Base-by-base conservation (phyloP, 2,113 vertebrate species). In the Corythornis madagascariensis region DNA sequence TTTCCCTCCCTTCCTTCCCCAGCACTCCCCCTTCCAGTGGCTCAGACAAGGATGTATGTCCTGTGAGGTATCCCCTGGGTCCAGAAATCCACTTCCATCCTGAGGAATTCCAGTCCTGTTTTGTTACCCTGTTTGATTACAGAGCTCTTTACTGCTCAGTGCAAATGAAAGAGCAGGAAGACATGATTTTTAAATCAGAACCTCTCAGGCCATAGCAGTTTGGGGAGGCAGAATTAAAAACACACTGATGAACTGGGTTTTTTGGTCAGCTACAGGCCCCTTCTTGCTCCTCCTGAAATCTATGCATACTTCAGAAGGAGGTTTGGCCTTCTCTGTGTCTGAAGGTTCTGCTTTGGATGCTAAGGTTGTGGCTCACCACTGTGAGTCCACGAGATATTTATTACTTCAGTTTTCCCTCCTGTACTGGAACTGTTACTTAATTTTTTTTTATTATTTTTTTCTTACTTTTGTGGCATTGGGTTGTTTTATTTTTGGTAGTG, bases 81-180 rank as follows among this genome's bases (percentile, higher is more conserved):
- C 70, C 8, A 18, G 85, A 83, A 92, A 94, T 73, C 33, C 55
- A 25, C 38, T 89, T 94, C 77, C 63, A 91, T 40, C 63, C 9
- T n/a, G 64, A 82, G 65, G 69, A 52, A 15, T 66, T 38, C 38
- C 70, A 67, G 87, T 90, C 69, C 61, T 93, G 66, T 79, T 92
- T 93, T 90, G 22, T 88, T 94, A 85, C 35, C 77, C 61, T 93
- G 60, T 93, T 93, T 91, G 80, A 83, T n/a, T 78, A 77, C 43
- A 85, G 71, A 60, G 83, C 59, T 52, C 26, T 79, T 86, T 80
- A 86, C 67, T 67, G 31, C 13, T 56, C 48, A 82, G 7, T 87
- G 86, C 86, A 92, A 89, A 91, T 88, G 61, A 85, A 80, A 63
- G 64, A 84, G 40, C 74, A 78, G 93, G 87, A 93, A 90, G 71